Percentiles rank a stretch among this genome's conserved stretches.
phyloP scores from a whole-genome alignment of 2,113 vertebrate genomes.

The Corythaixoides concolor region DNA sequence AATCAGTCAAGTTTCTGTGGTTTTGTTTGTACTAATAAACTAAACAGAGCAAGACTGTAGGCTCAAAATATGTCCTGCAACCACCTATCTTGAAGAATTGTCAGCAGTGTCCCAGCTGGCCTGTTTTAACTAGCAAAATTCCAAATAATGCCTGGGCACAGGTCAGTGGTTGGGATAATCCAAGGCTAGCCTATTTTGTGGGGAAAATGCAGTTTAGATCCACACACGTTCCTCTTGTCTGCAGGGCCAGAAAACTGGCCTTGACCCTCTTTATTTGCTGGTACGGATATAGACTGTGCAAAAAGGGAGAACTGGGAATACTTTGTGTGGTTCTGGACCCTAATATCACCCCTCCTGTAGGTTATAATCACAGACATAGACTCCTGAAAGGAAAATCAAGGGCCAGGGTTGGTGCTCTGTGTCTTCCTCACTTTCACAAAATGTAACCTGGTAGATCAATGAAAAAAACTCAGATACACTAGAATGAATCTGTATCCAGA shows the following conservation, averaged over 20 bases:
- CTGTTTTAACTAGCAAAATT: not conserved
- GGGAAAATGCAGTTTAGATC: not conserved
- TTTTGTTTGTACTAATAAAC: not conserved
- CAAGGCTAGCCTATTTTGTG: not conserved
- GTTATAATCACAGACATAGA: not conserved
- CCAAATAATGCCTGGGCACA: not conserved
- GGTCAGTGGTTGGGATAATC: not conserved
- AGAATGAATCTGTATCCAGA: not conserved
- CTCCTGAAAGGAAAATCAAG: not conserved
- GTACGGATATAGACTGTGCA: not conserved
- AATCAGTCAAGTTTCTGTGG: not conserved
- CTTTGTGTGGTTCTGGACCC: not conserved
- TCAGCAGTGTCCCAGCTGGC: not conserved
- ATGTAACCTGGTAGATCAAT: not conserved
- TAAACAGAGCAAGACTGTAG: not conserved
- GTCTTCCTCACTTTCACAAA: not conserved
- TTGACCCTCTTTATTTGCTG: not conserved
- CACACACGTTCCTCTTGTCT: not conserved
- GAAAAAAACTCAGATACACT: not conserved
- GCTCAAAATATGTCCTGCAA: not conserved
- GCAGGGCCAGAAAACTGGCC: not conserved
- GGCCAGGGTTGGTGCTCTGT: not conserved
- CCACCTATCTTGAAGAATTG: not conserved
- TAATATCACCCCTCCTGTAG: not conserved
- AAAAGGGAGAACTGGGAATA: not conserved